Base-by-base conservation (phyloP, 2,797 vertebrate genomes). In the Hydrocynus forskahlii region DNA sequence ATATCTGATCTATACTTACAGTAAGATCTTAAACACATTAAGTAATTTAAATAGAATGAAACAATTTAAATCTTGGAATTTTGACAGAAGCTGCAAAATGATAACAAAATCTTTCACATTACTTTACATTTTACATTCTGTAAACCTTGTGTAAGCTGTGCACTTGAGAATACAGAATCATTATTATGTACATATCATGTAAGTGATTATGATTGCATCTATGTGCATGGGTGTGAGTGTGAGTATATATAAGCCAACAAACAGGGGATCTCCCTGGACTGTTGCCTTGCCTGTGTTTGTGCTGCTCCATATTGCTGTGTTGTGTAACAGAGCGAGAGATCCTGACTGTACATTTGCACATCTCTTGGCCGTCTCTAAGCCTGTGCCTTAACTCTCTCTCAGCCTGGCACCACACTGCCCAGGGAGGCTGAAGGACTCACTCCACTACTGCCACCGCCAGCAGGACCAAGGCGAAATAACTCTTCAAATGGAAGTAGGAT, bases 291-390 rank as follows among this genome's bases (percentile, higher is more conserved):
- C 29, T 5, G 17, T 38, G 70, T 72, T 72, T 72, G 23, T 35
- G 55, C 48, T 55, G 70, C 70, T 35, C 70, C n/a, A 21, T 68
- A 68, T 45, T 68, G 66, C 62, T 52, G 21, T 52, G 68, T 70
- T n/a, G 69, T 71, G 45, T 8, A 25, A 57, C 10, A n/a, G 43
- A 70, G 13, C 23, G 68, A 50, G 25, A 72, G 52, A 35, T 23
- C 7, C 38, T n/a, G 50, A 35, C 48, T 54, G 50, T 19, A 17
- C 50, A 17, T 55, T 57, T 19, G 16, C 21, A 35, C 7, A 3
- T 45, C 4, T 45, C 67, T 23, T 19, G 19, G 35, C 38, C 1
- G n/a, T 48, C 21, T 70, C 5, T 48, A 45, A 23, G 13, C 16
- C 48, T 50, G 19, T 3, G 45, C 0, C 35, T 13, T 16, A 70